Evolutionary conservation across 2,113 vertebrate genomes (phyloP), one percentile per base, ranked within the genome.

Genomic region (Chionomys nivalis): DNA sequence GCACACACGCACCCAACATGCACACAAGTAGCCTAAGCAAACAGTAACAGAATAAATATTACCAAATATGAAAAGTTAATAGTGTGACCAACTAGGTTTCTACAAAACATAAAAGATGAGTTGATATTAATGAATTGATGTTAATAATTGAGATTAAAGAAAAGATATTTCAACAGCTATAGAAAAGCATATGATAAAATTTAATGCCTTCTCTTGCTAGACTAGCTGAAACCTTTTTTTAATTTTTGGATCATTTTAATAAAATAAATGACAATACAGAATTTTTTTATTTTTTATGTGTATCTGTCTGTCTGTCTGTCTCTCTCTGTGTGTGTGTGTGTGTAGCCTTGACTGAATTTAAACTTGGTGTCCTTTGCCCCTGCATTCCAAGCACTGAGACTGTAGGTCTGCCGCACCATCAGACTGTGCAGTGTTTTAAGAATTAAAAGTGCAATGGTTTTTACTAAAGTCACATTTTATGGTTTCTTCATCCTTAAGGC

Each of bases 371-470:
- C 21, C 42, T n/a, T 23, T 76, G 14, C 33, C 28, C 17, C 42
- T 66, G 61, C 23, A 31, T 65, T 19, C 39, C 39, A 33, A 76
- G n/a, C 61, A 36, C 61, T 79, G 52, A 26, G 23, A 66, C 21
- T 47, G 21, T 33, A 86, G 82, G 58, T 33, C 19, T 47, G 6
- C 78, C 28, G 79, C 63, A 90, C 87, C 39, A 75, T 63, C 61
- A 93, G 39, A 63, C 81, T 97, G 81, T 94, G 90, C 93, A 95
- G 73, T 87, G 93, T 79, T 96, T 95, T 28, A 77, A 94, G 58
- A 61, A 73, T 65, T 81, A 79, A 66, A 73, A 44, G 13, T 81
- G 65, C 19, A 85, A 86, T 33, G 42, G 36, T 72, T 86, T 87
- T 78, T 61, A 87, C 23, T 73, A 78, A 3, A 31, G 4, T 91